These are phyloP conservation scores for Aporrectodea caliginosa DNA, from an alignment of 1,140 invertebrate genomes.

Conservation along the genomic window DNA sequence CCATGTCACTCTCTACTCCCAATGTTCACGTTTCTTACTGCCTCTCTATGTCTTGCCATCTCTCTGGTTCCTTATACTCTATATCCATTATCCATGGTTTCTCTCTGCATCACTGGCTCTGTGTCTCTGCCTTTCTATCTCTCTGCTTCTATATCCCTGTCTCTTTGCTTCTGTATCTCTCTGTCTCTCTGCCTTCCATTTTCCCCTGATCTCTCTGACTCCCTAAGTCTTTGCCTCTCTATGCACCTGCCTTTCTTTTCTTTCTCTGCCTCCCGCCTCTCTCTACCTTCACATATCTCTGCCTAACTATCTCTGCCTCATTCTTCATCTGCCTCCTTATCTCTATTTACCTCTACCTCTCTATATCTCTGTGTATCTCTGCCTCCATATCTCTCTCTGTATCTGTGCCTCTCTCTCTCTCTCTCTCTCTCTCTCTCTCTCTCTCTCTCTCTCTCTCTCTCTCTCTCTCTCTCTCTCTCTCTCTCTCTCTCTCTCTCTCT, in stretches of 20 bases:
- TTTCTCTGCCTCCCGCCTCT: not conserved
- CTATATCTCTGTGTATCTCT: not conserved
- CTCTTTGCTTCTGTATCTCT: not conserved
- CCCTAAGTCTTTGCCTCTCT: not conserved
- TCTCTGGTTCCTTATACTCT: too few relatives aligned
- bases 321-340: not conserved
- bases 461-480: not conserved
- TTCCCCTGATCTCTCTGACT: not conserved
- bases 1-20: too few relatives aligned
- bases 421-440: constrained; percentile 1
- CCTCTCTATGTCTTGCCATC: too few relatives aligned
- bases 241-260: not conserved
- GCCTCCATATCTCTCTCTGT: not conserved
- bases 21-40: too few relatives aligned
- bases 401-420: not conserved
- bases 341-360: not conserved
- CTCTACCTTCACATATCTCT: not conserved
- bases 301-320: not conserved
- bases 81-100: not conserved
- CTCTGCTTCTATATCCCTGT: not conserved
- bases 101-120: not conserved
- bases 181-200: not conserved
- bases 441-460: not conserved
- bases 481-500: not conserved
- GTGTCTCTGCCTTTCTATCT: not conserved